These are phyloP conservation scores for Leptopilina myrica DNA, from an alignment of 2,888 invertebrate genomes.

Conservation along the genomic window DNA sequence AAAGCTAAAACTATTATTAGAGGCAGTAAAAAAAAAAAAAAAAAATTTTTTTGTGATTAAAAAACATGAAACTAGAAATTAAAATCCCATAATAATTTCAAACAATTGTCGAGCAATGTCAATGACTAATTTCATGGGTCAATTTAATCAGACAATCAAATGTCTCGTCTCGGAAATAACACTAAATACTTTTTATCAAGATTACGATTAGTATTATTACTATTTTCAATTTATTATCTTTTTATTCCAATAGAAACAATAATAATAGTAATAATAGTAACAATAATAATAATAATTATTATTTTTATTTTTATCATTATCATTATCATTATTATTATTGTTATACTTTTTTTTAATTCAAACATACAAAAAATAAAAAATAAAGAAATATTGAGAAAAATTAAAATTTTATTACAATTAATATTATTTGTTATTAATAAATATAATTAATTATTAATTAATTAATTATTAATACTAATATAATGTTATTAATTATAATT, in stretches of 20 bases:
- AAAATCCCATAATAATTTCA: slow-evolving; percentile 16
- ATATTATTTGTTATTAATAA: too few relatives aligned
- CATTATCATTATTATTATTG: background rate
- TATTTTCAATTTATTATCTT: too few relatives aligned
- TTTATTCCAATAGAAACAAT: too few relatives aligned
- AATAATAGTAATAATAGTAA: too few relatives aligned
- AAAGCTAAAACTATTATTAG: background rate
- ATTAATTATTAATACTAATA: too few relatives aligned
- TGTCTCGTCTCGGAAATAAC: background rate
- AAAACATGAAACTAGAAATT: background rate
- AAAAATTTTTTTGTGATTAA: slow-evolving; percentile 1
- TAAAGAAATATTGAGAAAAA: too few relatives aligned
- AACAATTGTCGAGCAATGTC: slow-evolving; percentile 53
- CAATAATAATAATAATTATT: slow-evolving; percentile 41
- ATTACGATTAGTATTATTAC: slow-evolving; percentile 32
- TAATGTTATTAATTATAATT: too few relatives aligned
- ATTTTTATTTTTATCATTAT: slow-evolving; percentile 48
- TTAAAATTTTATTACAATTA: too few relatives aligned
- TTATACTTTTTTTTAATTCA: too few relatives aligned
- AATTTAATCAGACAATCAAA: slow-evolving; percentile 52
- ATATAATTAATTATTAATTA: too few relatives aligned
- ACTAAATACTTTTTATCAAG: slow-evolving; percentile 44
- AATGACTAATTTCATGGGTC: slow-evolving; percentile 60
- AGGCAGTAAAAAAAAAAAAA: background rate
- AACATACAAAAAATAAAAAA: too few relatives aligned